phyloP scores from a whole-genome alignment of 2,797 vertebrate genomes.

The Xiphorhynchus erythropygius region DNA sequence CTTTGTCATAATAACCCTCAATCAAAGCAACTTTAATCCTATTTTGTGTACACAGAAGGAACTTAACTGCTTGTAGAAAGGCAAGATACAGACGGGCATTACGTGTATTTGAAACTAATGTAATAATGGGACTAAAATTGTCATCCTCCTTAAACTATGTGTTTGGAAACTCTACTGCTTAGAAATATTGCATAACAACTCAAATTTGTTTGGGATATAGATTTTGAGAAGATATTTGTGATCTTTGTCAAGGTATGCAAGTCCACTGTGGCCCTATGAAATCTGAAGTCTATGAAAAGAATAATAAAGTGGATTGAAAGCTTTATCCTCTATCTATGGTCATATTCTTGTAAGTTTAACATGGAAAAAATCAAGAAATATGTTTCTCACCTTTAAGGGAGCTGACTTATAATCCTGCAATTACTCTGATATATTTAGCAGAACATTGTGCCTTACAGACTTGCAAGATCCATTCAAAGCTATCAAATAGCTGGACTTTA shows the following conservation, averaged over 20 bases:
- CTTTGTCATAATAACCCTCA: neutral
- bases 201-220: neutral
- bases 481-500: neutral
- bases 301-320: neutral
- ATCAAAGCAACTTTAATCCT: neutral
- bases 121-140: neutral
- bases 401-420: neutral
- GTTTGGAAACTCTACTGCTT: neutral
- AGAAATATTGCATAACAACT: neutral
- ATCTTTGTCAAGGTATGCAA: neutral
- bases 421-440: neutral
- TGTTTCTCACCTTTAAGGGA: neutral
- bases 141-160: neutral
- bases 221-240: neutral
- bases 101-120: neutral
- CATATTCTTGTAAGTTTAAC: neutral
- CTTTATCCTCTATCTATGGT: neutral
- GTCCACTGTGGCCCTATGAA: neutral
- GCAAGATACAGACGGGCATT: neutral
- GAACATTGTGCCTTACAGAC: neutral
- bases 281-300: neutral
- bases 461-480: neutral
- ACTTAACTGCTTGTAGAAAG: neutral
- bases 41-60: neutral
- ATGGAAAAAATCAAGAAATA: neutral